phyloP scores from a whole-genome alignment of 1,140 invertebrate species.

The Drosophila mojavensis region DNA sequence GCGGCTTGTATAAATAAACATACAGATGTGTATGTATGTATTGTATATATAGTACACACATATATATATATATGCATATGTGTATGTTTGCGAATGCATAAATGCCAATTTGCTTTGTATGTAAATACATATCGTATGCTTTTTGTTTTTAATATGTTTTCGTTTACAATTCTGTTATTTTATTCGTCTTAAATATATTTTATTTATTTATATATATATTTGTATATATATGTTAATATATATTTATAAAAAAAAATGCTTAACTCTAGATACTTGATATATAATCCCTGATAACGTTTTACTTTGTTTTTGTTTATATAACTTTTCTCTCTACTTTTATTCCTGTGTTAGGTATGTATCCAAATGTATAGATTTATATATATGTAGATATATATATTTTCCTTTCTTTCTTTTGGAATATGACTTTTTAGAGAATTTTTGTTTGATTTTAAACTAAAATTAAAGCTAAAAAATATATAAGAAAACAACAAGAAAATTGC shows the following conservation, averaged over 20 bases:
- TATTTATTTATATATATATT: conserved; percentile 48
- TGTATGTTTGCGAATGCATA: conserved; percentile 9
- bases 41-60: conserved; percentile 2
- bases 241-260: conserved; percentile 64
- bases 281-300: conserved; percentile 78
- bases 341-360: conserved; percentile 39
- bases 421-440: conserved; percentile 66
- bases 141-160: conserved; percentile 8
- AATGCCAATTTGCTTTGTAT: conserved; percentile 18
- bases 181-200: conserved; percentile 30
- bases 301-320: conserved; percentile 64
- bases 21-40: conserved; percentile 21
- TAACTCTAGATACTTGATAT: conserved; percentile 73
- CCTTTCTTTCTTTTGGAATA: conserved; percentile 56
- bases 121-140: conserved; percentile 44
- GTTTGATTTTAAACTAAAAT: conserved; percentile 47
- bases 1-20: conserved; percentile 44
- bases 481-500: conserved; percentile 42
- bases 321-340: conserved; percentile 41
- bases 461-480: conserved; percentile 40
- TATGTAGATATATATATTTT: no score
- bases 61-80: conserved; percentile 45
- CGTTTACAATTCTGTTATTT: conserved; percentile 18
- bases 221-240: conserved; percentile 51
- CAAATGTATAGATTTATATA: no score